These are phyloP conservation scores for Danaus plexippus DNA, from an alignment of 1,140 invertebrate species.

Conservation along the genomic window DNA sequence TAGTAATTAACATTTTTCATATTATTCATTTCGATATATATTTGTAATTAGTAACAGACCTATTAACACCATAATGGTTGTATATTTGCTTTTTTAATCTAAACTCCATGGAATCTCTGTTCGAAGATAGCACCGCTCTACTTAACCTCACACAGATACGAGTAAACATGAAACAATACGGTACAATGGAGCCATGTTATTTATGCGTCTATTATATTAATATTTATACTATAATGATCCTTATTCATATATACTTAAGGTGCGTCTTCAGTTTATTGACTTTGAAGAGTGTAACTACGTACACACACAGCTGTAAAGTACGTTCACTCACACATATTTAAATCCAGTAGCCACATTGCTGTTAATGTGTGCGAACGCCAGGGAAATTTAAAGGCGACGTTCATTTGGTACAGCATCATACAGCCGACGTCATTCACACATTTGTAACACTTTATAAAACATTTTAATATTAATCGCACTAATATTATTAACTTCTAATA, in stretches of 20 bases:
- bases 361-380: conserved; percentile 59
- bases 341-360: conserved; percentile 29
- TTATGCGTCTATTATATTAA: conserved; percentile 16
- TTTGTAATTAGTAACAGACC: too few species aligned
- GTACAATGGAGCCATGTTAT: conserved; percentile 58
- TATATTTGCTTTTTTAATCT: conserved; percentile 46
- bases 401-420: conserved; percentile 47
- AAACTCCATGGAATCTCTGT: conserved; percentile 64
- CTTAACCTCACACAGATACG: conserved; percentile 69
- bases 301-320: conserved; percentile 25
- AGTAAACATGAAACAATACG: conserved; percentile 71
- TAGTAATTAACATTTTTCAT: too few species aligned
- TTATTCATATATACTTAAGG: conserved; percentile 13
- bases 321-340: conserved; percentile 23
- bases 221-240: conserved; percentile 3
- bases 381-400: conserved; percentile 66
- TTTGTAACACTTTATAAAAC: conserved; percentile 61
- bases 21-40: too few species aligned
- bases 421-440: conserved; percentile 29
- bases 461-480: conserved; percentile 53
- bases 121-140: conserved; percentile 69
- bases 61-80: conserved; percentile 9
- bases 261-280: conserved; percentile 2
- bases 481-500: conserved; percentile 13
- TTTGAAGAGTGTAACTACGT: conserved; percentile 11